Evolutionary conservation across 23 tunicate species (phyloP).

Genomic region (Halocynthia roretzi): DNA sequence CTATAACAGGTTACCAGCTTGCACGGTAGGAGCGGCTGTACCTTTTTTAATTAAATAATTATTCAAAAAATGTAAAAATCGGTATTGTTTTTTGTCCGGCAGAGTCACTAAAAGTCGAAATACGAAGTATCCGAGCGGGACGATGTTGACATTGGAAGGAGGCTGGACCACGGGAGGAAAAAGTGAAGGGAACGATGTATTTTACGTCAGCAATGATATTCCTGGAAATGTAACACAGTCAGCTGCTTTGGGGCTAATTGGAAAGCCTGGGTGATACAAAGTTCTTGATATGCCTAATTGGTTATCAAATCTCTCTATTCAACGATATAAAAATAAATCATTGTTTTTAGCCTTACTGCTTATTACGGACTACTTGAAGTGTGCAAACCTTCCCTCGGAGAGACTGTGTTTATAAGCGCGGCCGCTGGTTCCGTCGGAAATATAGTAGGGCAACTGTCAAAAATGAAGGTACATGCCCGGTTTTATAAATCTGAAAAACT

Average conservation of each 20-base stretch:
- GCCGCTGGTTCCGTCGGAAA: constrained; percentile 71
- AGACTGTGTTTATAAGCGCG: constrained; percentile 54
- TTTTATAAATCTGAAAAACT: too few species aligned
- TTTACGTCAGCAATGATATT: constrained; percentile 13
- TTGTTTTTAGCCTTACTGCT: constrained; percentile 40
- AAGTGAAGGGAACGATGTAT: constrained; percentile 11
- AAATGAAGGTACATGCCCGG: constrained; percentile 28
- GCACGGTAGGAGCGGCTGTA: not conserved
- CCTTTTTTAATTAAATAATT: not conserved
- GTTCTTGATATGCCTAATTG: not conserved
- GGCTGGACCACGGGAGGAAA: constrained; percentile 26
- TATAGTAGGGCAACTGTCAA: constrained; percentile 73
- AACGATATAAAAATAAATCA: not conserved
- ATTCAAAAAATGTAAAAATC: not conserved
- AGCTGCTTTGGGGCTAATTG: constrained; percentile 11
- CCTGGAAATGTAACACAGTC: constrained; percentile 12
- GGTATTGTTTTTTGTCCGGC: not conserved
- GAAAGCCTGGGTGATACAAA: constrained; percentile 8
- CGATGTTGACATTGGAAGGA: not conserved
- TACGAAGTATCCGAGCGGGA: constrained; percentile 3
- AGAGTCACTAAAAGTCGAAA: constrained; percentile 13
- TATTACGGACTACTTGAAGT: constrained; percentile 38
- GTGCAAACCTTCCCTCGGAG: constrained; percentile 48
- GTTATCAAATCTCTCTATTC: not conserved
- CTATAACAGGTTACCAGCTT: constrained; percentile 24